Base-by-base conservation (phyloP, 2,888 invertebrate genomes). In the Cantharis rufa region DNA sequence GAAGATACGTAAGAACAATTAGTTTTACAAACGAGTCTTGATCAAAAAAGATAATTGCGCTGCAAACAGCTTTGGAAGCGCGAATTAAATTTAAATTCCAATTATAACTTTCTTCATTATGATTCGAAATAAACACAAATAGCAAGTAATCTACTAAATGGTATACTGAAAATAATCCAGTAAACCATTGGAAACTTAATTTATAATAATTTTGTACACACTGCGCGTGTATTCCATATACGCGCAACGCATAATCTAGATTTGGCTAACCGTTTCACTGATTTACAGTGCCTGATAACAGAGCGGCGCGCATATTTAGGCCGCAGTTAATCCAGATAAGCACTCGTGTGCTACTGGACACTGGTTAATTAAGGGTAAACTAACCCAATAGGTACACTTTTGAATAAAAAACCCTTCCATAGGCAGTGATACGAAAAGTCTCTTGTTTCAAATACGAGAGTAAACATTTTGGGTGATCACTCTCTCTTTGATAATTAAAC, bases 281-380 rank as follows among this genome's bases (percentile, higher is more conserved):
- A 78, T 78, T 78, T 78, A 78, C 78, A 78, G 70, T 69, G 75
- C 32, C 70, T 72, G 78, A 78, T 78, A 78, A 70, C 75, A 70
- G 75, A 75, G 71, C 66, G 72, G 62, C 75, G 75, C 75, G 78
- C 78, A 78, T 78, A 78, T 78, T 78, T 78, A 78, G 78, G 75
- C 78, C 75, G 72, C 78, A 70, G 78, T 73, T 78, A 75, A 78
- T 78, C 78, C 78, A 72, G 78, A 78, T 78, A 78, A 78, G 72
- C 78, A 75, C 78, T 78, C 77, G 77, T 78, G 75, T 75, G 78
- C 75, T 70, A 75, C 75, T 75, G 78, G 78, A 78, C 78, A 75
- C 66, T 75, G 78, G 72, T 78, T 78, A 78, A 78, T 78, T 78
- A 78, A 78, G 78, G 75, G 78, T 78, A 78, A 78, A 78, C 78